Percentiles rank a stretch among this genome's conserved stretches.
phyloP scores from a whole-genome alignment of 2,888 invertebrate species.

The Petrophora chlorosata region DNA sequence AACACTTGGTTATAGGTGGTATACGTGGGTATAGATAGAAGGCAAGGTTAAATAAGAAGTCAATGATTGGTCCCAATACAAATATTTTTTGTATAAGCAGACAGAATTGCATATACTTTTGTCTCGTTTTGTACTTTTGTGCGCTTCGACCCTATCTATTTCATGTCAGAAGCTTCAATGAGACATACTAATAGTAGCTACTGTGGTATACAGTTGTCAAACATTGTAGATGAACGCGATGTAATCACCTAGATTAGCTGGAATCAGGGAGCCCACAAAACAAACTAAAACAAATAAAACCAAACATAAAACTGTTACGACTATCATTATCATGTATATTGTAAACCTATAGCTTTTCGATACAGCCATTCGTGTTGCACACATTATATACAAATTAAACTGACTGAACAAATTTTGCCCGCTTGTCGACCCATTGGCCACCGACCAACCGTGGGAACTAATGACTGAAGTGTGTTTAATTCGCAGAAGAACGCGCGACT shows the following conservation, averaged over 20 bases:
- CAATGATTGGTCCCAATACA: no score
- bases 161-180: no score
- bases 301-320: slow-evolving; percentile 22
- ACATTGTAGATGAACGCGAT: not conserved
- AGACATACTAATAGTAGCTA: no score
- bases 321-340: slow-evolving; percentile 24
- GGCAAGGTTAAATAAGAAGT: not conserved
- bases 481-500: slow-evolving; percentile 35
- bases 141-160: no score
- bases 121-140: no score
- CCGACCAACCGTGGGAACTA: slow-evolving; percentile 46
- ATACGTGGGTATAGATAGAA: no score
- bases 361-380: slow-evolving; percentile 39
- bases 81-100: no score
- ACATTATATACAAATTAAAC: slow-evolving; percentile 44
- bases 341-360: slow-evolving; percentile 42
- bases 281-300: slow-evolving; percentile 31
- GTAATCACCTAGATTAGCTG: not conserved
- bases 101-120: no score
- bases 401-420: slow-evolving; percentile 32
- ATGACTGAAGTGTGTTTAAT: slow-evolving; percentile 23
- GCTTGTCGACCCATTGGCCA: slow-evolving; percentile 35
- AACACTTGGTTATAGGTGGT: slow-evolving; percentile 20
- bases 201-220: no score
- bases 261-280: slow-evolving; percentile 24